phyloP scores from a whole-genome alignment of 1,140 invertebrate species.

The Polypedilum pembai region DNA sequence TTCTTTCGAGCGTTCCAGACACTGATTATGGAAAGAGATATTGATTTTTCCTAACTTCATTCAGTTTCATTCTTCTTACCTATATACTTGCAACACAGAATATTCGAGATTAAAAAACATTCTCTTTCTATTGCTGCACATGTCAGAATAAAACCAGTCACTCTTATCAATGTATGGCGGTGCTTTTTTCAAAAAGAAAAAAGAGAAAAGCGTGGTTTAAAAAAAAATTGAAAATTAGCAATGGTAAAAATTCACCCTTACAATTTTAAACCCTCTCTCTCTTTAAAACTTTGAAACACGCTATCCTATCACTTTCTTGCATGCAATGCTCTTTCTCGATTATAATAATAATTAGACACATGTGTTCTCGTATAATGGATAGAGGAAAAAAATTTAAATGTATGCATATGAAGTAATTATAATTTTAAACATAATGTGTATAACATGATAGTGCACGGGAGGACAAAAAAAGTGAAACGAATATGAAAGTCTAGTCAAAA shows the following conservation, averaged over 20 bases:
- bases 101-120: background rate
- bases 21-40: slow-evolving; percentile 1
- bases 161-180: background rate
- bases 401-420: background rate
- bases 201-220: too few species aligned
- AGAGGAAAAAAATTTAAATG: background rate
- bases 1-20: background rate
- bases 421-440: too few species aligned
- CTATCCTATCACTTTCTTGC: too few species aligned
- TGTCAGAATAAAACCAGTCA: background rate
- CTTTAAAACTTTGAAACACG: too few species aligned
- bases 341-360: background rate
- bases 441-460: background rate
- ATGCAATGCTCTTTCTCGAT: background rate
- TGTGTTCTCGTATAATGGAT: background rate
- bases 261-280: too few species aligned
- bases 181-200: too few species aligned
- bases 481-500: slow-evolving; percentile 27
- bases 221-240: background rate
- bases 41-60: slow-evolving; percentile 7
- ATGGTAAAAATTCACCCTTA: background rate
- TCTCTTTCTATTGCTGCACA: background rate
- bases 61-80: background rate
- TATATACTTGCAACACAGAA: too few species aligned
- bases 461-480: background rate